Percentiles rank a stretch among this genome's conserved stretches.
These are phyloP conservation scores for Euschistus heros DNA, from an alignment of 1,140 invertebrate species.

Conservation along the genomic window DNA sequence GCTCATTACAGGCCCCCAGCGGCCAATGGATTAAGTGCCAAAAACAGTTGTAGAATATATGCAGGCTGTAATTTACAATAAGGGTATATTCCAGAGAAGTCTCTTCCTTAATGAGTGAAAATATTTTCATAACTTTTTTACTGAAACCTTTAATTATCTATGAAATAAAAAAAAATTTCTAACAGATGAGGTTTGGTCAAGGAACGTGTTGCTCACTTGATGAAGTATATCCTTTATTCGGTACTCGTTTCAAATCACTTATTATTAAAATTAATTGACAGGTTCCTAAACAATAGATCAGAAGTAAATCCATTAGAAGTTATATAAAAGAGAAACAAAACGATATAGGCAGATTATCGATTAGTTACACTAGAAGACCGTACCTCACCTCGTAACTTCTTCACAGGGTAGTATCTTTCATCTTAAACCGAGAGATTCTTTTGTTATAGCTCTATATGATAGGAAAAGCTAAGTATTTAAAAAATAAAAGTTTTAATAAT, in stretches of 20 bases:
- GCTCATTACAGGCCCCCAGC: slow-evolving; percentile 9
- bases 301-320: not conserved
- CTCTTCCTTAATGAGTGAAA: slow-evolving; percentile 23
- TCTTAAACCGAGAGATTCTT: no score
- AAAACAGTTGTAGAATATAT: slow-evolving; percentile 17
- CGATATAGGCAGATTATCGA: no score
- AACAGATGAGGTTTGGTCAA: not conserved
- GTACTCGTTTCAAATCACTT: not conserved
- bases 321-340: not conserved
- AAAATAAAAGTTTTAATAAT: no score
- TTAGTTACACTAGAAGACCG: no score
- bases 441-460: no score
- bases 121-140: slow-evolving; percentile 27
- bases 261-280: not conserved
- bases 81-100: slow-evolving; percentile 18
- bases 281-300: not conserved
- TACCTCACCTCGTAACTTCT: no score
- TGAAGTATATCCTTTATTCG: not conserved
- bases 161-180: slow-evolving; percentile 1
- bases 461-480: no score
- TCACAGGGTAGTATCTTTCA: no score
- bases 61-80: slow-evolving; percentile 25
- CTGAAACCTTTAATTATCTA: slow-evolving; percentile 17
- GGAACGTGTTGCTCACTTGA: not conserved
- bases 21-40: slow-evolving; percentile 21